Percentiles rank a stretch among this genome's conserved stretches.
These are phyloP conservation scores for Ellobius talpinus DNA, from an alignment of 2,113 vertebrate genomes.

Conservation along the genomic window DNA sequence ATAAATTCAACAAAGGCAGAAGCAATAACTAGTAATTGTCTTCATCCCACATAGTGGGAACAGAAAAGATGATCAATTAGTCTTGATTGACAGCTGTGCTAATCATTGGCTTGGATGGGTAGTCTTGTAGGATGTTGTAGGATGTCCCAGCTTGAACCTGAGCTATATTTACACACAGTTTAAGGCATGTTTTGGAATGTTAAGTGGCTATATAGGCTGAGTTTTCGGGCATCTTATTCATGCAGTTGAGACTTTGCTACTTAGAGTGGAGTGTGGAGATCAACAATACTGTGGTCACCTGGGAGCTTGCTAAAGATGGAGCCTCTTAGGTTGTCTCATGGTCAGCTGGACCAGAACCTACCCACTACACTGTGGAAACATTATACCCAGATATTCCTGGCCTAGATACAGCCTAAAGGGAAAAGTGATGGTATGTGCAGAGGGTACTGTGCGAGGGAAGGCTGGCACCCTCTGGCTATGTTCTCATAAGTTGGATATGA, in stretches of 20 bases:
- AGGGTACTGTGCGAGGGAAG: background rate
- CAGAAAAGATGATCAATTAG: constrained; percentile 43
- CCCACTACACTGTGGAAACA: background rate
- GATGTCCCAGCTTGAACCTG: constrained; percentile 54
- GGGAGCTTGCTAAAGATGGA: background rate
- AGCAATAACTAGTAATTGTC: constrained; percentile 66
- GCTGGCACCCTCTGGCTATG: background rate
- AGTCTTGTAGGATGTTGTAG: constrained; percentile 38
- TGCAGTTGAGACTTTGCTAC: background rate
- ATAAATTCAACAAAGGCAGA: constrained; percentile 65
- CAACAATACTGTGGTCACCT: background rate
- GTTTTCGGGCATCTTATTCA: background rate
- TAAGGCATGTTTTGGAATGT: constrained; percentile 16
- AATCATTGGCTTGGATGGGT: constrained; percentile 22
- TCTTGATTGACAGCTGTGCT: constrained; percentile 65
- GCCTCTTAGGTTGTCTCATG: background rate
- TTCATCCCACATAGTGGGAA: constrained; percentile 42
- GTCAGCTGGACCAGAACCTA: background rate
- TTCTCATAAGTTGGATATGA: constrained; percentile 18
- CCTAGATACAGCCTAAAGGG: background rate
- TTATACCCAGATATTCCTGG: background rate
- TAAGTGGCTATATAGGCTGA: background rate
- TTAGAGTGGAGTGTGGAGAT: background rate
- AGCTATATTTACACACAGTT: constrained; percentile 38
- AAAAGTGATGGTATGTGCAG: background rate